Conservation (phyloP, 2,888 invertebrate genomes). For the Rhyacophila evoluta region DNA sequence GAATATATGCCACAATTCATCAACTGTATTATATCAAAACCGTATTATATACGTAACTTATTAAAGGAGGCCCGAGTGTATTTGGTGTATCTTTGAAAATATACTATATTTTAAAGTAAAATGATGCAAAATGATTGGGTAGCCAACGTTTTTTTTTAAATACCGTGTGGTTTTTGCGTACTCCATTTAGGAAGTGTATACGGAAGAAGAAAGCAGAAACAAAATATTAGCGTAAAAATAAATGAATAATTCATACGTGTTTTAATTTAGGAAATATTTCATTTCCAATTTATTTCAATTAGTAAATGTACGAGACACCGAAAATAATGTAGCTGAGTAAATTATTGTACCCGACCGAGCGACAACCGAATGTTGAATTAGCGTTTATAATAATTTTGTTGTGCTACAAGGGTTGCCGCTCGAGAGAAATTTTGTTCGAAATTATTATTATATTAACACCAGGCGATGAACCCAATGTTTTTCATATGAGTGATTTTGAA, state of each 20-base stretch:
- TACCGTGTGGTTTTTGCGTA: too few species aligned
- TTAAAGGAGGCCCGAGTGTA: too few species aligned
- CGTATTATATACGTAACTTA: too few species aligned
- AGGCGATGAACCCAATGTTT: neutral
- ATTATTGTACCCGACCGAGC: neutral
- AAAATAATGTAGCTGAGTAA: neutral
- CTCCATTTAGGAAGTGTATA: too few species aligned
- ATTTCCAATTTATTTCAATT: conserved; percentile 20
- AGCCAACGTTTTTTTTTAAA: too few species aligned
- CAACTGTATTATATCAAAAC: too few species aligned
- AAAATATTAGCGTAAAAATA: neutral
- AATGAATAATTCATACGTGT: neutral
- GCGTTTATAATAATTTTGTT: conserved; percentile 23
- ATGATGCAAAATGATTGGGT: too few species aligned
- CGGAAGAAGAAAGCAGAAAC: too few species aligned
- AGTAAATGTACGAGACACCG: conserved; percentile 30
- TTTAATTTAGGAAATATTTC: neutral
- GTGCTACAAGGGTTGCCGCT: neutral
- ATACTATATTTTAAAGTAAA: too few species aligned
- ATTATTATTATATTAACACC: neutral
- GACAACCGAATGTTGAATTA: conserved; percentile 23
- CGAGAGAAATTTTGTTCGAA: neutral
- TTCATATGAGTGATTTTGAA: neutral
- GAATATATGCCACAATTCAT: too few species aligned
- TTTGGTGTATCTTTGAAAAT: too few species aligned